Percentiles rank a stretch among this genome's conserved stretches.
Conservation (phyloP, 2,113 vertebrate species). For the Microcebus jonahi region DNA sequence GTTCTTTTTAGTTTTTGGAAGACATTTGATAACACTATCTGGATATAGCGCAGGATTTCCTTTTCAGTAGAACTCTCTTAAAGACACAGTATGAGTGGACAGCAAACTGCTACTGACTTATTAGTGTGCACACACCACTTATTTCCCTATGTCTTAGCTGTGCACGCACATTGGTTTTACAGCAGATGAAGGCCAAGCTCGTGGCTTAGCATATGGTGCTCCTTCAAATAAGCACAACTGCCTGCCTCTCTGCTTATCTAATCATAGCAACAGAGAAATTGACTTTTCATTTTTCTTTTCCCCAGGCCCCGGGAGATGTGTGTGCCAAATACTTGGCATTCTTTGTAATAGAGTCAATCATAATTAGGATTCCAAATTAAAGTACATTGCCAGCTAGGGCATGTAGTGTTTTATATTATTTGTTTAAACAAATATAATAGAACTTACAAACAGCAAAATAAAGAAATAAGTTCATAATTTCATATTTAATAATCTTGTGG, state of each 20-base stretch:
- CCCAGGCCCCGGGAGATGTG: not conserved
- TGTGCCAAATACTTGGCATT: conserved; percentile 45
- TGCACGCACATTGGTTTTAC: not conserved
- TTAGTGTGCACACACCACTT: not conserved
- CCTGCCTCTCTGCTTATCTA: conserved; percentile 57
- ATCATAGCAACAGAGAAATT: conserved; percentile 47
- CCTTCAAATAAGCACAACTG: not conserved
- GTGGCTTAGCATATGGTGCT: conserved; percentile 38
- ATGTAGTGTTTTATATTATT: conserved; percentile 45
- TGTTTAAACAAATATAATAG: conserved; percentile 41
- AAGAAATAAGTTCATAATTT: conserved; percentile 6
- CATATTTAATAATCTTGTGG: not conserved
- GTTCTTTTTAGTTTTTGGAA: not conserved
- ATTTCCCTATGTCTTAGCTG: not conserved
- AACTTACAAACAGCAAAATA: conserved; percentile 21
- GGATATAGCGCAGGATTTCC: not conserved
- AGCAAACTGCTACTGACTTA: not conserved
- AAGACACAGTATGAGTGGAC: not conserved
- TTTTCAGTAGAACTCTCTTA: not conserved
- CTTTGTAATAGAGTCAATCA: conserved; percentile 61
- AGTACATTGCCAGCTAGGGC: conserved; percentile 22
- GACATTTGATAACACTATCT: not conserved
- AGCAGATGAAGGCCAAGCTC: not conserved
- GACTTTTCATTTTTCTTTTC: conserved; percentile 53
- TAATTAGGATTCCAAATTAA: conserved; percentile 68